Evolutionary conservation across 2,888 invertebrate genomes (phyloP), one percentile per base, ranked within the genome.

Genomic region (Acanthacorydalis orientalis): DNA sequence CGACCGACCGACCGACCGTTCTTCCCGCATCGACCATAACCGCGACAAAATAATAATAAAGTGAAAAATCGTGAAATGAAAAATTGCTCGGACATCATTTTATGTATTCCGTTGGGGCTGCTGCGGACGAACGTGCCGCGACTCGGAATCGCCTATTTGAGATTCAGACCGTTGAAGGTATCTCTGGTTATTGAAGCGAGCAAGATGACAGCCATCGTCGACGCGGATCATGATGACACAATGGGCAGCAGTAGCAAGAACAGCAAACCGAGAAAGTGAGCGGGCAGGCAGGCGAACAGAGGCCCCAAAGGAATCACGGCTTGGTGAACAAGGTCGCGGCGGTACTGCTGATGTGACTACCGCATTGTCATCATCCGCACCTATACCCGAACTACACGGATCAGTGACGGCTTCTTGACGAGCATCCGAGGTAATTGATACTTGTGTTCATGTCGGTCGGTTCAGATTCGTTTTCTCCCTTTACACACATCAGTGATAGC

Each of bases 81-180:
- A 66, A 65, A 66, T 66, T 58, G 64, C 57, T 62, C 59, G 65
- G 65, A 66, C 66, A 63, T 63, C 62, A 60, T 59, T 59, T 56
- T 59, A 56, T 56, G 61, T 60, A 61, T 59, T 62, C 58, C 50
- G 51, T 49, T 52, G 52, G 45, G 35, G 37, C 58, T 50, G 51
- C 49, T 52, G 52, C 46, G 35, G 37, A 45, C 42, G 52, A 55
- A 59, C 59, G 62, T 62, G 64, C 15, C 11, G 63, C 63, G 64
- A 64, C 58, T 53, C 55, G 56, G 23, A 23, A 23, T 23, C 23
- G 23, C 23, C 23, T 23, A 6, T 23, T 23, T 23, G 23, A 23
- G 23, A 23, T 23, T 23, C 23, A 23, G 23, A 23, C 23, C 23
- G 23, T 23, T 23, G 23, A 23, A 23, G 23, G 23, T 23, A 23